Base-by-base conservation (phyloP, 2,113 vertebrate genomes). In the Coptodon rendalli region DNA sequence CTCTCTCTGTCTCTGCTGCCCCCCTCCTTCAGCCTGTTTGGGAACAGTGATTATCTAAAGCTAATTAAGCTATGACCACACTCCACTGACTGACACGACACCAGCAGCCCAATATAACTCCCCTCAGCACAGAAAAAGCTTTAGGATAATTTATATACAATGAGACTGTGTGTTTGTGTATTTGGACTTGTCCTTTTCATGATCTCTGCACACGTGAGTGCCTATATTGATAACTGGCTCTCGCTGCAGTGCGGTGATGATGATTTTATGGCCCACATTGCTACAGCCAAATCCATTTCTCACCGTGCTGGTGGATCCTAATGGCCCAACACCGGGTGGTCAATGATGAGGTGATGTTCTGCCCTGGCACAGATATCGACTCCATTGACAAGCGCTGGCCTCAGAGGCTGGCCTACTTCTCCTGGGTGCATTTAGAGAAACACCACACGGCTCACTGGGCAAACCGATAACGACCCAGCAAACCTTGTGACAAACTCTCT, bases 201-300 rank as follows among this genome's bases (percentile, higher is more conserved):
- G 8, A 38, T 50, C 16, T 57, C 66, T 80, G 82, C 36, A 57
- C 88, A 85, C 12, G 48, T 52, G 86, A 85, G 40, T 85, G 56
- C 84, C 61, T 54, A 68, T 91, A 93, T 92, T 78, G 90, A 90
- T 38, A 11, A 52, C 1, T 34, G 54, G 53, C 53, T 38, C 85
- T 54, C 1, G 53, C 59, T 82, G 90, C 48, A 7, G 76, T 38
- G 81, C 82, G 24, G 68, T 50, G 84, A 85, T 85, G 91, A 89
- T 90, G 89, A 91, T 91, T 95, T 95, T 88, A 93, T 88, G 90
- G 88, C 89, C 92, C 87, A 88, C 86, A 86, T 86, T 87, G 81
- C 90, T n/a, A 87, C 81, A 63, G 80, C 80, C 87, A 90, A 92
- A 95, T 96, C 93, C 86, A 95, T 95, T 93, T 87, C 88, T 89